Evolutionary conservation across 2,797 vertebrate genomes (phyloP), one percentile per base, ranked within the genome.

Genomic region (Bovichtus diacanthus): DNA sequence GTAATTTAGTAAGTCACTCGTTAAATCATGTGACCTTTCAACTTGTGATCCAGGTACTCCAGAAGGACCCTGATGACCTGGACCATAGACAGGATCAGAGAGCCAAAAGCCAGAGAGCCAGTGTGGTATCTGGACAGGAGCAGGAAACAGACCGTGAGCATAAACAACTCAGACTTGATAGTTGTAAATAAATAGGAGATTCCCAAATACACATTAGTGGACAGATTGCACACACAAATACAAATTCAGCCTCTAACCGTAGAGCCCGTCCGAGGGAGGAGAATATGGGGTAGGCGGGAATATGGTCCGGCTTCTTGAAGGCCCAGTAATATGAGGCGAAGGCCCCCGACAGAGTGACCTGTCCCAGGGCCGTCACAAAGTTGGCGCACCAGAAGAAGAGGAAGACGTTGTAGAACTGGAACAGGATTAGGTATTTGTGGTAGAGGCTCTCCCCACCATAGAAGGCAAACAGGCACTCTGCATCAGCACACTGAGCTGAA

Each of bases 321-420:
- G 98, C 97, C 98, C 98, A 99, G 80, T 99, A 99, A 92, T 99
- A 99, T 0, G 98, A 99, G 3, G 98, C 97, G 0, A 99, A 99
- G 25, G 98, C 97, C 0, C 98, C 98, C 0, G 98, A 95, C 70
- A 99, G 86, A 0, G 98, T 99, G 76, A 99, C 96, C 92, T 99
- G 97, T n/a, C 98, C 98, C 91, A 99, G 89, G 0, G 98, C 98
- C 0, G 97, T 96, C 76, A 97, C 95, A 1, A 99, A 99, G 93
- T 99, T 99, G 87, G 94, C 95, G 0, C 98, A 93, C 98, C 98
- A 99, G 93, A 99, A 98, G 92, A 99, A 98, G 88, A 99, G 97
- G 94, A 99, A 98, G 76, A 95, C 79, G 7, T 99, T 99, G 92
- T 98, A 99, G 93, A 99, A 95, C 93, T 99, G 98, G 62, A 99